Evolutionary conservation across 2,113 vertebrate species (phyloP).

Genomic region (Nerophis lumbriciformis): DNA sequence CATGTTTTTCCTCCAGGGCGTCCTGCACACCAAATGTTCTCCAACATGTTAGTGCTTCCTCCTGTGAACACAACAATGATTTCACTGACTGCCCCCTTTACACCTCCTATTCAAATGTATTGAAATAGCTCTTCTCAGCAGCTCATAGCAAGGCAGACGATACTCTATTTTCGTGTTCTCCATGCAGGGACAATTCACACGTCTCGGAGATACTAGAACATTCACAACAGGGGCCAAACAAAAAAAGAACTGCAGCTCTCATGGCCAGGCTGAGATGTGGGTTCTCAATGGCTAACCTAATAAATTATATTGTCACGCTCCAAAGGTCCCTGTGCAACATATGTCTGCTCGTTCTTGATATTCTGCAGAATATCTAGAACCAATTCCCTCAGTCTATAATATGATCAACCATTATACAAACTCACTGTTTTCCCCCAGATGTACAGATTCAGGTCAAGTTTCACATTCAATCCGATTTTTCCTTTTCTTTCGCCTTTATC

Average conservation of each 20-base stretch:
- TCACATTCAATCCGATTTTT: slow-evolving; percentile 11
- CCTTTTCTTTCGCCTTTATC: not conserved
- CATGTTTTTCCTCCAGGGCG: slow-evolving; percentile 24
- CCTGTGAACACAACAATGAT: slow-evolving; percentile 39
- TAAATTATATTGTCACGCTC: slow-evolving; percentile 5
- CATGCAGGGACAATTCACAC: slow-evolving; percentile 25
- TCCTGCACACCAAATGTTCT: slow-evolving; percentile 52
- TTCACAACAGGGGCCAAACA: not conserved
- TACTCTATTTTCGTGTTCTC: slow-evolving; percentile 34
- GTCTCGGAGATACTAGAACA: slow-evolving; percentile 18
- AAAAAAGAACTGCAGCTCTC: not conserved
- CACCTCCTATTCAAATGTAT: slow-evolving; percentile 62
- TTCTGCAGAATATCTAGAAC: slow-evolving; percentile 8
- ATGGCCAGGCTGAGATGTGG: no score
- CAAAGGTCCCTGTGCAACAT: slow-evolving; percentile 7
- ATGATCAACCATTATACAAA: slow-evolving; percentile 7
- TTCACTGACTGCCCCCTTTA: slow-evolving; percentile 52
- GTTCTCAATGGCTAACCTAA: not conserved
- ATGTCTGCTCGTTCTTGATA: not conserved
- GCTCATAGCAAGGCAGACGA: slow-evolving; percentile 32
- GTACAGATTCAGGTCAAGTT: not conserved
- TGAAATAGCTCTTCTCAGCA: slow-evolving; percentile 38
- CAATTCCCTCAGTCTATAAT: slow-evolving; percentile 5
- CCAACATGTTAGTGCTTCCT: slow-evolving; percentile 58
- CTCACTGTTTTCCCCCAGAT: no score